Evolutionary conservation across 2,113 vertebrate genomes (phyloP), one percentile per base, ranked within the genome.

Genomic region (Corapipo altera): DNA sequence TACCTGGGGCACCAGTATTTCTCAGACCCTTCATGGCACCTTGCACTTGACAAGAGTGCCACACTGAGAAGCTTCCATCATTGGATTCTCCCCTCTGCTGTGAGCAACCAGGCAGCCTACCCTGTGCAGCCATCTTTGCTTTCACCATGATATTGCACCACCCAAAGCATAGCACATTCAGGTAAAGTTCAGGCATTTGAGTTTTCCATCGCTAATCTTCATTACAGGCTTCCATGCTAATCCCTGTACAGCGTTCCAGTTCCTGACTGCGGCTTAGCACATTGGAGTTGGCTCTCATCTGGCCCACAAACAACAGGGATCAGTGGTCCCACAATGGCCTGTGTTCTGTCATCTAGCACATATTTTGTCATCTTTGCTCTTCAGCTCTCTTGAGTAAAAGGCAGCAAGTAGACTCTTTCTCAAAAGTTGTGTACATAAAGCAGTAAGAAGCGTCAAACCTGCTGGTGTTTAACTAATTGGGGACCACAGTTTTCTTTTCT

Each of bases 181-280:
- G 30, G 18, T 46, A 17, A 75, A 43, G 16, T 51, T 88, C 6
- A 12, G 51, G 7, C 24, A 9, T 70, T 69, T 59, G 39, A 64
- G 8, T n/a, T 91, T 72, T 69, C 32, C 2, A 1, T n/a, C 41
- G 30, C 33, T 57, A 28, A 58, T 61, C 39, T 59, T 95, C 64
- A 10, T 62, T 65, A 6, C 0, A 79, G 26, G 37, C 18, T 69
- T 87, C 84, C 12, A 1, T 41, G 26, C 16, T 35, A 15, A 7
- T 1, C 0, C 30, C 23, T 46, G 30, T 20, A 33, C 0, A 0
- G 48, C 1, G 0, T 64, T 39, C 51, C 26, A 26, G 35, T 8
- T 85, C 55, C 77, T 5, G 0, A 6, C 48, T 48, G 30, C 1
- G 2, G 33, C 35, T 78, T 26, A 51, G 55, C 11, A 11, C 15